Conservation (phyloP, 2,113 vertebrate genomes). For the Nibea coibor region DNA sequence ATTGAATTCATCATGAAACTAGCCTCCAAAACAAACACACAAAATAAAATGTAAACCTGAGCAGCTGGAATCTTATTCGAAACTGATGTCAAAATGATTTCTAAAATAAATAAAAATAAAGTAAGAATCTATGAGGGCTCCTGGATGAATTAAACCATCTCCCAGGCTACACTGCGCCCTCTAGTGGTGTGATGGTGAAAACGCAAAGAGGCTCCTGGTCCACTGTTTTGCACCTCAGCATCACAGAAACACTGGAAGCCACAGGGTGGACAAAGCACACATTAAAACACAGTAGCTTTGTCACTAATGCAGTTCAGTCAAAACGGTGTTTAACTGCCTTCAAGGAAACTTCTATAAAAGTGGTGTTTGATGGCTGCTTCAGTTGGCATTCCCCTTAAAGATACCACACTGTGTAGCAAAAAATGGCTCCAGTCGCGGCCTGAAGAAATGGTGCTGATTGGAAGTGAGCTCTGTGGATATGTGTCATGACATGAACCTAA, state of each 20-base stretch:
- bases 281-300: too few relatives aligned
- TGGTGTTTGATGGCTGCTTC: not conserved
- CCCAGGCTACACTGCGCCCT: constrained; percentile 35
- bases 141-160: not conserved
- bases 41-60: not conserved
- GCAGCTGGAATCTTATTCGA: not conserved
- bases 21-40: not conserved
- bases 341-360: too few relatives aligned
- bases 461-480: too few relatives aligned
- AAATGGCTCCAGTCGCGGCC: not conserved
- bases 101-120: not conserved
- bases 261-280: not conserved
- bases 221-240: not conserved
- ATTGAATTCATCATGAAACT: not conserved
- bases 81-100: not conserved
- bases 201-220: not conserved
- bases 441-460: not conserved
- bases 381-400: not conserved
- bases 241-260: not conserved
- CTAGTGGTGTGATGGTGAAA: constrained; percentile 53
- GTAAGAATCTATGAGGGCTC: not conserved
- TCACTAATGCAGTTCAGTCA: not conserved
- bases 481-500: not conserved
- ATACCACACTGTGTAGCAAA: not conserved
- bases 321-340: not conserved